Evolutionary conservation across 2,113 vertebrate genomes (phyloP), one percentile per base, ranked within the genome.

Genomic region (Actenoides lindsayi): DNA sequence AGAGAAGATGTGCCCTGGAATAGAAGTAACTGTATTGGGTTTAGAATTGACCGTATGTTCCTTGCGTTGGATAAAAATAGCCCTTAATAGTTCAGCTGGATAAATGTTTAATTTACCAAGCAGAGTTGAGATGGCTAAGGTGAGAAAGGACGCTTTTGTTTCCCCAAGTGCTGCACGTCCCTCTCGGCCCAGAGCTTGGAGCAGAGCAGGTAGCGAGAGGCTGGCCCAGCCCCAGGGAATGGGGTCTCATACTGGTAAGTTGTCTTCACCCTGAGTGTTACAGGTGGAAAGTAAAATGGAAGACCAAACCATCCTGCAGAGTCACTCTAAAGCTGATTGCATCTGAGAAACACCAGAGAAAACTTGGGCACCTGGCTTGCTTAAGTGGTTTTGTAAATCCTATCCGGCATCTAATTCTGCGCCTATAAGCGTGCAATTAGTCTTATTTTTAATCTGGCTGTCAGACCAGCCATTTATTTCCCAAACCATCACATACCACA

Each of bases 391-490:
- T 91, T 92, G 44, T 87, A 84, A 96, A 90, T 89, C 35, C 73
- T 48, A 25, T 62, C 41, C 3, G 31, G 20, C 53, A 77, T 70
- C 85, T 87, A 69, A 48, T 83, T 94, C 80, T 82, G 71, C 1
- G 1, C 79, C 77, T 79, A 6, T 79, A 79, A 90, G 59, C 65
- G 30, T 41, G 23, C 56, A 94, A 65, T 82, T 93, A 62, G 39
- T 90, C 46, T 69, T 89, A n/a, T 71, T 91, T 94, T 86, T 92
- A 90, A 88, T 92, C 54, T 75, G 28, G 16, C 74, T 88, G 67
- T 79, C 83, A 92, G 78, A 60, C 37, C 73, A 67, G 50, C 50
- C 35, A 31, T 91, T 94, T 94, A 50, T 90, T 89, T 95, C 57
- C 39, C 64, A 80, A 78, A 69, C 60, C 30, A 27, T 68, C 78